Conservation (phyloP, 2,113 vertebrate species). For the Gila orcuttii region DNA sequence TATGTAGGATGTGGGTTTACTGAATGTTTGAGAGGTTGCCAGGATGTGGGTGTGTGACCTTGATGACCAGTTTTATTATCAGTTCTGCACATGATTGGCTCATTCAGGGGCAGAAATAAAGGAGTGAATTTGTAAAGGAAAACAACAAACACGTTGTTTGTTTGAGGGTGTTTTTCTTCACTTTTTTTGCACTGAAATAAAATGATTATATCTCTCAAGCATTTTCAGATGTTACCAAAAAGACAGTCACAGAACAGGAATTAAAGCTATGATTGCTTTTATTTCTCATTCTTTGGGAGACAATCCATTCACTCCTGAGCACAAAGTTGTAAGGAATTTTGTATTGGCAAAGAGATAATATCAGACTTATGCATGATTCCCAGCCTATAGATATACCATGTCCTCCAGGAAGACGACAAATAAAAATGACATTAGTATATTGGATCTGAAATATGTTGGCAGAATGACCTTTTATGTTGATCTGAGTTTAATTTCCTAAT, state of each 20-base stretch:
- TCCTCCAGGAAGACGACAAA: slow-evolving; percentile 25
- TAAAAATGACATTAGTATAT: slow-evolving; percentile 3
- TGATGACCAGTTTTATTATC: slow-evolving; percentile 21
- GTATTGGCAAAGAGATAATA: background rate
- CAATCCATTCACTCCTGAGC: slow-evolving; percentile 22
- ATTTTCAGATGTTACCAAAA: background rate
- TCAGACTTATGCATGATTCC: background rate
- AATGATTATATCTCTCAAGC: background rate
- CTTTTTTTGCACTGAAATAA: background rate
- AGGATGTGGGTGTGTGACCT: slow-evolving; percentile 36
- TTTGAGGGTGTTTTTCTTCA: background rate
- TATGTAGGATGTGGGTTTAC: background rate
- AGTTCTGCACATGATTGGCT: slow-evolving; percentile 26
- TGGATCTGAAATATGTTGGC: slow-evolving; percentile 13
- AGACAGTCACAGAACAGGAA: background rate
- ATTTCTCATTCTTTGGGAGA: slow-evolving; percentile 27
- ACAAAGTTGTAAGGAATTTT: slow-evolving; percentile 31
- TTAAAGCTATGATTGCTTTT: slow-evolving; percentile 35
- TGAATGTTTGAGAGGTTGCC: slow-evolving; percentile 9
- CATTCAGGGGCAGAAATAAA: slow-evolving; percentile 16
- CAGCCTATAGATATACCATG: background rate
- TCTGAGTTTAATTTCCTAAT: background rate
- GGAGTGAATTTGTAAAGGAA: background rate
- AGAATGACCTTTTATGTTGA: background rate
- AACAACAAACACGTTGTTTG: background rate